phyloP scores from a whole-genome alignment of 2,113 vertebrate species.

The Scomber colias region DNA sequence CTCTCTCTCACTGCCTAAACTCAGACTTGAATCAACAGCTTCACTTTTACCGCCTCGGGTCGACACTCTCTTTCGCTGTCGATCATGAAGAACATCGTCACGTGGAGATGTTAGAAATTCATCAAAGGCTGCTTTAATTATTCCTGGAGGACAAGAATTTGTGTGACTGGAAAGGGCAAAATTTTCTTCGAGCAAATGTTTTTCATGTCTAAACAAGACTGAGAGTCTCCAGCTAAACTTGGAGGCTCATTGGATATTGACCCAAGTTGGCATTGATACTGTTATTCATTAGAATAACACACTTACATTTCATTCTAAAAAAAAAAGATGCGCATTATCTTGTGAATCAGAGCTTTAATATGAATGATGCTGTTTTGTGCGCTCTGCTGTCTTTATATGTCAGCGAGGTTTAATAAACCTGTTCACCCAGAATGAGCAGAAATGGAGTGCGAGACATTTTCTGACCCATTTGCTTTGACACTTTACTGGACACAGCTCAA shows the following conservation, averaged over 20 bases:
- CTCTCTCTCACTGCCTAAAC: neutral
- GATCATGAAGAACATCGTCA: neutral
- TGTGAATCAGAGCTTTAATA: neutral
- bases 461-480: slow-evolving; percentile 34
- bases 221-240: no score
- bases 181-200: no score
- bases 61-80: neutral
- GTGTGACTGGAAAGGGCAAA: no score
- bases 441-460: slow-evolving; percentile 20
- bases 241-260: no score
- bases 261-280: no score
- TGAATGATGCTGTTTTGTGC: no score
- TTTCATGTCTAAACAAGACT: no score
- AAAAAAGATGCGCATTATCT: neutral
- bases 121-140: neutral
- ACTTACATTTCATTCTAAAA: neutral
- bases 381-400: neutral
- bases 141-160: neutral
- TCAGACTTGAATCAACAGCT: slow-evolving; percentile 13
- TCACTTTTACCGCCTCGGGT: slow-evolving; percentile 7
- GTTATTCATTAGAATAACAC: neutral
- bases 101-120: neutral
- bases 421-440: slow-evolving; percentile 14
- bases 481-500: slow-evolving; percentile 42
- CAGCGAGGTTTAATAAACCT: slow-evolving; percentile 3